Conservation (phyloP, 2,888 invertebrate genomes). For the Melangyna quadrimaculata region DNA sequence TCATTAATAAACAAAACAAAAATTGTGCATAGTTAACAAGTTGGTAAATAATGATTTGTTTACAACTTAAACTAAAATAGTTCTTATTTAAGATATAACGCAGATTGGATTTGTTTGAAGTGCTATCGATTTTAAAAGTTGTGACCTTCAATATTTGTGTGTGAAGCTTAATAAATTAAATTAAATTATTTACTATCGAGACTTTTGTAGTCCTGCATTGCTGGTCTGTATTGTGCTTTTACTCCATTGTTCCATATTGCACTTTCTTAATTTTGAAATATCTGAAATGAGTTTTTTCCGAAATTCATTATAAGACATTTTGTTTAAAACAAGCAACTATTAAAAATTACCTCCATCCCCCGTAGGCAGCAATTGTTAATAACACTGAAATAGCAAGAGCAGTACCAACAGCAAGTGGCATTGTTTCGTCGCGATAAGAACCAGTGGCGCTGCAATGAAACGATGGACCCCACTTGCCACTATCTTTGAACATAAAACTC, state of each 20-base stretch:
- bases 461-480: constrained; percentile 83
- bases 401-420: constrained; percentile 91
- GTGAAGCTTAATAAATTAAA: background rate
- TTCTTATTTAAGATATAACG: background rate
- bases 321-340: background rate
- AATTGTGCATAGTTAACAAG: constrained; percentile 18
- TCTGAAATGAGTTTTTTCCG: constrained; percentile 80
- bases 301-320: background rate
- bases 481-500: constrained; percentile 93
- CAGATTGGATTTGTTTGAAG: background rate
- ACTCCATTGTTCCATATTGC: constrained; percentile 95
- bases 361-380: constrained; percentile 91
- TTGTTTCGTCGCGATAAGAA: constrained; percentile 89
- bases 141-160: constrained; percentile 14
- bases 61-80: background rate
- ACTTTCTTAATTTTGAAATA: constrained; percentile 95
- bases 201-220: background rate
- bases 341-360: constrained; percentile 82
- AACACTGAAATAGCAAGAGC: constrained; percentile 91
- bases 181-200: background rate
- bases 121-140: constrained; percentile 42
- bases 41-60: background rate
- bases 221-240: constrained; percentile 75
- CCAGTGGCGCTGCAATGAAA: constrained; percentile 82
- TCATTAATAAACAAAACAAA: background rate